Percentiles rank a stretch among this genome's conserved stretches.
Conservation (phyloP, 2,797 vertebrate genomes). For the Cottoperca gobio region DNA sequence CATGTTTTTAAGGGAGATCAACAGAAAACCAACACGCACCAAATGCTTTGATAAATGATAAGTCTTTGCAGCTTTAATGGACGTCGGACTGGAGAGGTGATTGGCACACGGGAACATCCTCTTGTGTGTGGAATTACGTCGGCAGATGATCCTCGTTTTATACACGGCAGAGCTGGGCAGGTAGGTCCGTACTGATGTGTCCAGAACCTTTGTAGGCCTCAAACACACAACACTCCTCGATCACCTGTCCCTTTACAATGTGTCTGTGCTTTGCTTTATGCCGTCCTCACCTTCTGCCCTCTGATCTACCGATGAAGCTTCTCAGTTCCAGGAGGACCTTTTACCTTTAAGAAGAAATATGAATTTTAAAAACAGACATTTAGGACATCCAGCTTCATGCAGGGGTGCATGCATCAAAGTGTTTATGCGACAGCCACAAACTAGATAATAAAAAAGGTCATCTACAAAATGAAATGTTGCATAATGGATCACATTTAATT, state of each 20-base stretch:
- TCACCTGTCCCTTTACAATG: neutral
- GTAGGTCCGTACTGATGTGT: slow-evolving; percentile 28
- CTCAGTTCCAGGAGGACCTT: slow-evolving; percentile 92
- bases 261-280: slow-evolving; percentile 5
- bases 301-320: neutral
- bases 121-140: slow-evolving; percentile 18
- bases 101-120: slow-evolving; percentile 4
- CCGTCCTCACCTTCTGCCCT: slow-evolving; percentile 12
- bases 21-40: slow-evolving; percentile 26
- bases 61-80: slow-evolving; percentile 24
- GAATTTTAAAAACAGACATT: neutral
- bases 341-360: slow-evolving; percentile 87
- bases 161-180: slow-evolving; percentile 14
- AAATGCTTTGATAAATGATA: neutral
- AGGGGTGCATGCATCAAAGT: neutral
- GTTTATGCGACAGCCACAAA: slow-evolving; percentile 69
- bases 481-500: neutral
- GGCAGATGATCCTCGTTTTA: slow-evolving; percentile 16
- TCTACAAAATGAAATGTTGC: neutral
- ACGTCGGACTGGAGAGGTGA: slow-evolving; percentile 5
- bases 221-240: slow-evolving; percentile 20
- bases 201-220: slow-evolving; percentile 14
- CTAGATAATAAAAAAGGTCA: slow-evolving; percentile 41
- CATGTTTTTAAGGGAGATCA: neutral
- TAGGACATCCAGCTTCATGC: neutral